Percentiles rank a stretch among this genome's conserved stretches.
Evolutionary conservation across 2,113 vertebrate species (phyloP).

Genomic region (Lampris incognitus): DNA sequence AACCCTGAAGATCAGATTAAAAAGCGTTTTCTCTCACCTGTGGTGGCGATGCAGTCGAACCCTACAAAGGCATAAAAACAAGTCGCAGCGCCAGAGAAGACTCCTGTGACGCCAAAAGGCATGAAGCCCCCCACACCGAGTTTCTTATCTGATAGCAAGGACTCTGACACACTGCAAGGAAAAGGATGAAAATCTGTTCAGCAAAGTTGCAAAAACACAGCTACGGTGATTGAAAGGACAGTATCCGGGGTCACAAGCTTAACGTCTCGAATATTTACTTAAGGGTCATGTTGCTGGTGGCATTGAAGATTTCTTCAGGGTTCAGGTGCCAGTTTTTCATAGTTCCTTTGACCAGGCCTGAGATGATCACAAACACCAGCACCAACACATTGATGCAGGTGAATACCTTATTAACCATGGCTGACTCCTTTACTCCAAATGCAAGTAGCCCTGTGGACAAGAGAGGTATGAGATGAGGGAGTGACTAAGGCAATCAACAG

Average conservation of each 20-base stretch:
- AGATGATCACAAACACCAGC: constrained; percentile 91
- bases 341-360: constrained; percentile 93
- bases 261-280: constrained; percentile 66
- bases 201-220: background rate
- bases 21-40: constrained; percentile 81
- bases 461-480: background rate
- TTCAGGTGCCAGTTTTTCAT: constrained; percentile 89
- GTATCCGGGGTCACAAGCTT: background rate
- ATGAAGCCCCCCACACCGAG: constrained; percentile 90
- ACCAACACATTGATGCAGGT: constrained; percentile 95
- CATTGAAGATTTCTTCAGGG: constrained; percentile 80
- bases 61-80: constrained; percentile 98
- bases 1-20: background rate
- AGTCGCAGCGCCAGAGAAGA: constrained; percentile 94
- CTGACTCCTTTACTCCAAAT: constrained; percentile 96
- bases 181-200: background rate
- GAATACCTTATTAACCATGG: constrained; percentile 94
- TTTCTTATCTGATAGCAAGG: background rate
- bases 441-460: constrained; percentile 85
- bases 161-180: constrained; percentile 75
- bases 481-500: background rate
- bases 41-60: constrained; percentile 97
- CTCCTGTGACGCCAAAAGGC: constrained; percentile 91
- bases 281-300: constrained; percentile 33
- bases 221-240: no score